phyloP scores from a whole-genome alignment of 2,888 invertebrate species.

The Ypsolopha sequella region DNA sequence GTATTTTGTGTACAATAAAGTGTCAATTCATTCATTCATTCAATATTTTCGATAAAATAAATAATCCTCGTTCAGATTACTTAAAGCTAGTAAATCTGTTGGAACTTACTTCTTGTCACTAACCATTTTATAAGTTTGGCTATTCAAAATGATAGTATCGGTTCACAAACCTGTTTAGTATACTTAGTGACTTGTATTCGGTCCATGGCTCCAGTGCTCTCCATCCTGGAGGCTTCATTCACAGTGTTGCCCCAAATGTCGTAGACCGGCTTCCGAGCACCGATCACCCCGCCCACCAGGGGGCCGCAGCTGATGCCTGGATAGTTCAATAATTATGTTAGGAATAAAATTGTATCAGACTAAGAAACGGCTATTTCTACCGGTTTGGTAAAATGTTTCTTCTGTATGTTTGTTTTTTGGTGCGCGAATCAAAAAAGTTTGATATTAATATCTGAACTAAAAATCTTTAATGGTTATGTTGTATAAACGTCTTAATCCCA shows the following conservation, averaged over 20 bases:
- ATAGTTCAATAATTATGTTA: neutral
- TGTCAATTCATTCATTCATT: too few species aligned
- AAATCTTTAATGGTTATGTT: too few species aligned
- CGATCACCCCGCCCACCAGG: conserved; percentile 95
- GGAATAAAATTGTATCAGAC: neutral
- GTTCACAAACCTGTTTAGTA: conserved; percentile 75
- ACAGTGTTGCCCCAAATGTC: conserved; percentile 99
- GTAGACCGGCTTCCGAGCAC: conserved; percentile 95
- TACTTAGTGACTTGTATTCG: conserved; percentile 91
- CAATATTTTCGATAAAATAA: too few species aligned
- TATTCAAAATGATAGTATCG: neutral
- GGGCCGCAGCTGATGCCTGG: conserved; percentile 92
- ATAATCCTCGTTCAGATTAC: too few species aligned
- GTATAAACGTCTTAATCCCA: too few species aligned
- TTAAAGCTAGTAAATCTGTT: too few species aligned
- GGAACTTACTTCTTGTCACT: too few species aligned
- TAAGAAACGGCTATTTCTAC: neutral
- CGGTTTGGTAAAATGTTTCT: neutral
- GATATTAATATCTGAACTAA: too few species aligned
- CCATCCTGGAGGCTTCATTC: conserved; percentile 97
- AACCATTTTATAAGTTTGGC: too few species aligned
- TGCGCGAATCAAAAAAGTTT: too few species aligned
- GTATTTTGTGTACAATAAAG: too few species aligned
- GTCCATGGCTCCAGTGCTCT: conserved; percentile 90
- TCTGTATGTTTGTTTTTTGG: neutral